These are phyloP conservation scores for Callipepla californica DNA, from an alignment of 2,113 vertebrate genomes.

Conservation along the genomic window DNA sequence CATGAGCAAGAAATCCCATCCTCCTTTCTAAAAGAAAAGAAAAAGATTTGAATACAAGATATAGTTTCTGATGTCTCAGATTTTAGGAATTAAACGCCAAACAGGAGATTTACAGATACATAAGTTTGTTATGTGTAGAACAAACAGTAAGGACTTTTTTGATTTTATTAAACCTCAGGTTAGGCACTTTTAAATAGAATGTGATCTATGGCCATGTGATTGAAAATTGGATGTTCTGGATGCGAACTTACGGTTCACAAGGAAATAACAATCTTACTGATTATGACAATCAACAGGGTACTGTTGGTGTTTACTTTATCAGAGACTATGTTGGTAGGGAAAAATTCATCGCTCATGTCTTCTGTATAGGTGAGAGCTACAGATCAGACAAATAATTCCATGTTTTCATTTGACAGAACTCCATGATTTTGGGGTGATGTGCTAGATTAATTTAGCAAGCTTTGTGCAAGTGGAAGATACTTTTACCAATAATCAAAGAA, in stretches of 20 bases:
- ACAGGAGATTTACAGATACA: neutral
- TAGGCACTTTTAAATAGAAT: neutral
- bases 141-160: neutral
- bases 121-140: neutral
- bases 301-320: neutral
- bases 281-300: neutral
- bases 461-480: neutral
- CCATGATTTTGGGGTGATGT: accelerated
- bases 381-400: neutral
- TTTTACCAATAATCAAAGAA: neutral
- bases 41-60: neutral
- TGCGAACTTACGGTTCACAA: neutral
- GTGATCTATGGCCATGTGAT: neutral
- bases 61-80: neutral
- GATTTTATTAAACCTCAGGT: neutral
- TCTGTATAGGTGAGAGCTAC: neutral
- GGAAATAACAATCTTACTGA: neutral
- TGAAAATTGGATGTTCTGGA: neutral
- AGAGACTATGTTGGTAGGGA: accelerated
- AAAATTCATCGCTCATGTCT: neutral
- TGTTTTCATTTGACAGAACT: neutral
- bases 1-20: neutral
- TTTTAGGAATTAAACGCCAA: neutral
- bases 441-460: neutral
- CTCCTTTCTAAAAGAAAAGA: neutral